Evolutionary conservation across 1,140 invertebrate species (phyloP).

Genomic region (Theocolax elegans): DNA sequence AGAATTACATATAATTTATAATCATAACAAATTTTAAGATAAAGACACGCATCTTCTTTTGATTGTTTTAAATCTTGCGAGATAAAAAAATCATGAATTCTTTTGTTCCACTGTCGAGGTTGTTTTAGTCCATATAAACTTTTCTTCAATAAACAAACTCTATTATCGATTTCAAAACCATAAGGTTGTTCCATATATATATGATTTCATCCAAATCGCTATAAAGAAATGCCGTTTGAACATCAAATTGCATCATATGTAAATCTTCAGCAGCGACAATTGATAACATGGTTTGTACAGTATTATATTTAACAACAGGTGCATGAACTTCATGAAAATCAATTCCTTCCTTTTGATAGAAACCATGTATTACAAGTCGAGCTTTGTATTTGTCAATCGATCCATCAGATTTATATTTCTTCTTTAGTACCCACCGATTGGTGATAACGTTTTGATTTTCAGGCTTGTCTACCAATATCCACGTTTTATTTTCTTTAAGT

Average conservation of each 20-base stretch:
- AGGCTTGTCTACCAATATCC: conserved; percentile 34
- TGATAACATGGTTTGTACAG: not conserved
- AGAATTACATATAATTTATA: no score
- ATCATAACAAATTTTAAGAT: no score
- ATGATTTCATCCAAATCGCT: conserved; percentile 52
- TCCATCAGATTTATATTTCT: conserved; percentile 36
- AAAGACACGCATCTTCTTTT: no score
- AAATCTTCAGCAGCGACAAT: conserved; percentile 1
- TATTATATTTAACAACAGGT: conserved; percentile 22
- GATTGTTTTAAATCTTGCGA: no score
- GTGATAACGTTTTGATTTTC: conserved; percentile 34
- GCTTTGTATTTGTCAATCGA: no score
- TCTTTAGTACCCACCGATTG: conserved; percentile 42
- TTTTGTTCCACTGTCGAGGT: conserved; percentile 41
- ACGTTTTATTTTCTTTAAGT: no score
- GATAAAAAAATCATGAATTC: no score
- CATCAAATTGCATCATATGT: not conserved
- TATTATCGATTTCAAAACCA: no score
- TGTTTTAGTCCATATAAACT: conserved; percentile 52
- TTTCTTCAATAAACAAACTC: conserved; percentile 44
- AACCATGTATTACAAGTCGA: no score
- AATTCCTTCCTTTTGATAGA: conserved; percentile 37
- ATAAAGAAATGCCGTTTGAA: conserved; percentile 58
- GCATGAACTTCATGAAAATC: conserved; percentile 25
- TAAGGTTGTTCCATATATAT: conserved; percentile 57